phyloP scores from a whole-genome alignment of 2,113 vertebrate species.

The Zeus faber region DNA sequence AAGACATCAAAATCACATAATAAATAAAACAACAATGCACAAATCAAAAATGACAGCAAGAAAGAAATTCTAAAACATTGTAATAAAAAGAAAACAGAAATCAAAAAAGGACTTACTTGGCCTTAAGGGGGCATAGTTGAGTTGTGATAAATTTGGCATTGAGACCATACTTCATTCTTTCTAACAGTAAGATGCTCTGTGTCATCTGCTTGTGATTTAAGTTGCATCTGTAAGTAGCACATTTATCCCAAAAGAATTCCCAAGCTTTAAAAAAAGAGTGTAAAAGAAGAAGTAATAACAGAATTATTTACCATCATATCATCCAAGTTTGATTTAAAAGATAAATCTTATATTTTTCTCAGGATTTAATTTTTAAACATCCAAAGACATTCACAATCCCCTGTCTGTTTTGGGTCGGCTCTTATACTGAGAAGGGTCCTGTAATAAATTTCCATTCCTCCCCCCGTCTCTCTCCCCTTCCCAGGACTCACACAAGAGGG shows the following conservation, averaged over 20 bases:
- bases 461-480: constrained; percentile 14
- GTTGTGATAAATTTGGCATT: constrained; percentile 7
- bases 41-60: too few species aligned
- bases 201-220: too few species aligned
- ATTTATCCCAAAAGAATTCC: too few species aligned
- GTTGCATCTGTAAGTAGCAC: too few species aligned
- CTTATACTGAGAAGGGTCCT: background rate
- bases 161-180: background rate
- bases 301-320: background rate
- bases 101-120: background rate
- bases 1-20: too few species aligned
- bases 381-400: too few species aligned
- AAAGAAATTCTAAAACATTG: too few species aligned
- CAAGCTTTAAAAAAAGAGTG: too few species aligned
- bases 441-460: constrained; percentile 25
- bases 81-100: too few species aligned
- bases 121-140: constrained; percentile 57
- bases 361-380: too few species aligned
- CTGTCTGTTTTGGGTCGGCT: background rate
- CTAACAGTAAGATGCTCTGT: background rate
- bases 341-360: too few species aligned
- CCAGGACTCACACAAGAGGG: constrained; percentile 88
- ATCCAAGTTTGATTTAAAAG: background rate
- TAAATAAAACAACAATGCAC: too few species aligned
- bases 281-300: background rate